phyloP scores from a whole-genome alignment of 2,888 invertebrate genomes.

The Sisyra terminalis region DNA sequence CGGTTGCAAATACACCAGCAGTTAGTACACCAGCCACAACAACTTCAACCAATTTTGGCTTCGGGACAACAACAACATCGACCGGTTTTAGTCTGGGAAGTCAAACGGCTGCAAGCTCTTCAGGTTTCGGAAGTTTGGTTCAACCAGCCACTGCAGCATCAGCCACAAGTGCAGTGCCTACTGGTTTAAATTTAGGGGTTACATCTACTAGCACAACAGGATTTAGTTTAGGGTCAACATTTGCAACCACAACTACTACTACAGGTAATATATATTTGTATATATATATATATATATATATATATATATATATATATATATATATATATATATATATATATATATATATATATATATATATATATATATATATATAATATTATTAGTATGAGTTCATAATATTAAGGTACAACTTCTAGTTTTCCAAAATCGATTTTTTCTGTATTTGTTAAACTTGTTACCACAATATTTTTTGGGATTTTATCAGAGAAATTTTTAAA shows the following conservation, averaged over 20 bases:
- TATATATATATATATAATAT: too few relatives aligned
- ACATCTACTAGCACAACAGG: slow-evolving; percentile 5
- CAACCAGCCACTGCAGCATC: background rate
- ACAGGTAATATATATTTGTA: background rate
- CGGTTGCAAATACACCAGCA: background rate
- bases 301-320: slow-evolving; percentile 1
- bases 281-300: slow-evolving; percentile 3
- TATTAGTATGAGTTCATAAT: too few relatives aligned
- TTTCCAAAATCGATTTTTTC: too few relatives aligned
- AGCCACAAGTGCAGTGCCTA: slow-evolving; percentile 4
- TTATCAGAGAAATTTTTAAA: too few relatives aligned
- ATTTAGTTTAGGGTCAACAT: background rate
- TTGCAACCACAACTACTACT: background rate
- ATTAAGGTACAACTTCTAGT: too few relatives aligned
- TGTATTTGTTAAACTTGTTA: too few relatives aligned
- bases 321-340: slow-evolving; percentile 2
- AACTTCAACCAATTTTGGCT: slow-evolving; percentile 7
- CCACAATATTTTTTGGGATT: too few relatives aligned
- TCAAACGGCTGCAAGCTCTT: too few relatives aligned
- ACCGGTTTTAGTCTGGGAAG: background rate
- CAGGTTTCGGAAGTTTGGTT: background rate
- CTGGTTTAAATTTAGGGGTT: slow-evolving; percentile 8
- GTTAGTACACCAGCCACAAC: slow-evolving; percentile 5
- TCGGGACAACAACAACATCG: slow-evolving; percentile 9
- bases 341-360: background rate